Percentiles rank a stretch among this genome's conserved stretches.
phyloP scores from a whole-genome alignment of 2,113 vertebrate species.

The Grallaria varia region DNA sequence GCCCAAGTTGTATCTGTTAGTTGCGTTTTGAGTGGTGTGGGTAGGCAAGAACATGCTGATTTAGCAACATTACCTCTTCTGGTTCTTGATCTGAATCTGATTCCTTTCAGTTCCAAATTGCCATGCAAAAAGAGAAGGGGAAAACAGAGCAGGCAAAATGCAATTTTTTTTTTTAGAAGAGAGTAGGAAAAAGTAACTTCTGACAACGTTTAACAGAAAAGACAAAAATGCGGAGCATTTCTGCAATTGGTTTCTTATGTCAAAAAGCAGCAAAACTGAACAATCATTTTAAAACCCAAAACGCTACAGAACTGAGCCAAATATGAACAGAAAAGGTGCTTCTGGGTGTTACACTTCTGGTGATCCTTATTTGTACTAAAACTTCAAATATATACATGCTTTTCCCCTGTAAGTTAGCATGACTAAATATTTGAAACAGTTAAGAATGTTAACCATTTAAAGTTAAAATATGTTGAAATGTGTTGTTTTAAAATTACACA shows the following conservation, averaged over 20 bases:
- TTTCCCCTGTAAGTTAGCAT: neutral
- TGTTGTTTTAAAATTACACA: neutral
- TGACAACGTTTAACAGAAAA: conserved; percentile 14
- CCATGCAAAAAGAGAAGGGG: conserved; percentile 65
- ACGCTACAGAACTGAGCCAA: neutral
- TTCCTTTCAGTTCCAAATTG: conserved; percentile 88
- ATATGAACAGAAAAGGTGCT: neutral
- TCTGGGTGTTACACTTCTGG: neutral
- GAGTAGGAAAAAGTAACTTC: neutral
- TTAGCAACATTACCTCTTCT: conserved; percentile 89
- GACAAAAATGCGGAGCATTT: neutral
- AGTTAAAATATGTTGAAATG: neutral
- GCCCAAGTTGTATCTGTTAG: neutral
- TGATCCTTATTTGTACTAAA: neutral
- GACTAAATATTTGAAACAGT: neutral
- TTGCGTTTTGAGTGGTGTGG: neutral
- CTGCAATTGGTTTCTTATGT: neutral
- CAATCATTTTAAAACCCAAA: neutral
- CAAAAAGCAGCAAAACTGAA: neutral
- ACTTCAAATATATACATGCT: neutral
- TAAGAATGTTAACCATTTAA: neutral
- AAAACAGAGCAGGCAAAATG: conserved; percentile 75
- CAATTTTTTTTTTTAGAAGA: conserved; percentile 59
- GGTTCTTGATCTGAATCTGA: conserved; percentile 96
- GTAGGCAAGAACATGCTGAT: neutral